phyloP scores from a whole-genome alignment of 2,888 invertebrate genomes.

The Spialia ferax region DNA sequence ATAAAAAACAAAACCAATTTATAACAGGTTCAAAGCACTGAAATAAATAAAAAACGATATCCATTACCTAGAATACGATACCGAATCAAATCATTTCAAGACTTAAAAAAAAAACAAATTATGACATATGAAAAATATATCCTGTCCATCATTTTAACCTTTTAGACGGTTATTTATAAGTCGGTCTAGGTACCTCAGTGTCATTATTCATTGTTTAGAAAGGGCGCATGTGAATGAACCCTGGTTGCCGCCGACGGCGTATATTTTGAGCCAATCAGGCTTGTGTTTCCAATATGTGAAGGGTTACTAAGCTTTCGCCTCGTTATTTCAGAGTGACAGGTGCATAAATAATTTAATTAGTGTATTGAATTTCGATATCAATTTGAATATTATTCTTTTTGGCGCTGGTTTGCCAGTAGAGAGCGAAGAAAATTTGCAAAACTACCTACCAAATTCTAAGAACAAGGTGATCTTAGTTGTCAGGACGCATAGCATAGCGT shows the following conservation, averaged over 20 bases:
- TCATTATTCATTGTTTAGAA: constrained; percentile 48
- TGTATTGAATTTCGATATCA: background rate
- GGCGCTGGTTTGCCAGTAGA: no score
- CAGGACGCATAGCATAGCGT: no score
- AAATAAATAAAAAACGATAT: background rate
- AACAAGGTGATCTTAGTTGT: no score
- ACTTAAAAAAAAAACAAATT: background rate
- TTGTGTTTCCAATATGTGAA: constrained; percentile 38
- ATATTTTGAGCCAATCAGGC: constrained; percentile 35
- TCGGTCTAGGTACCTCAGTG: constrained; percentile 38
- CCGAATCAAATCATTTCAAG: background rate
- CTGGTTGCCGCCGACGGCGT: constrained; percentile 18
- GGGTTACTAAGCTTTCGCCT: constrained; percentile 19
- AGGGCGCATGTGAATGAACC: constrained; percentile 47
- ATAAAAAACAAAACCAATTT: background rate
- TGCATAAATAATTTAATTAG: constrained; percentile 19
- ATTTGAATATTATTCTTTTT: background rate
- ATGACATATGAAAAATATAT: constrained; percentile 21
- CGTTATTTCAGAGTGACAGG: constrained; percentile 9
- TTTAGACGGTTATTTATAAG: constrained; percentile 41
- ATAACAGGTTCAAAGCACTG: background rate
- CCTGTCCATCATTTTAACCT: constrained; percentile 40
- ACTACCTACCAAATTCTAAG: no score
- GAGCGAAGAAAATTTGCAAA: no score
- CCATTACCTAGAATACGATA: background rate